phyloP scores from a whole-genome alignment of 2,113 vertebrate species.

The Triplophysa rosa region DNA sequence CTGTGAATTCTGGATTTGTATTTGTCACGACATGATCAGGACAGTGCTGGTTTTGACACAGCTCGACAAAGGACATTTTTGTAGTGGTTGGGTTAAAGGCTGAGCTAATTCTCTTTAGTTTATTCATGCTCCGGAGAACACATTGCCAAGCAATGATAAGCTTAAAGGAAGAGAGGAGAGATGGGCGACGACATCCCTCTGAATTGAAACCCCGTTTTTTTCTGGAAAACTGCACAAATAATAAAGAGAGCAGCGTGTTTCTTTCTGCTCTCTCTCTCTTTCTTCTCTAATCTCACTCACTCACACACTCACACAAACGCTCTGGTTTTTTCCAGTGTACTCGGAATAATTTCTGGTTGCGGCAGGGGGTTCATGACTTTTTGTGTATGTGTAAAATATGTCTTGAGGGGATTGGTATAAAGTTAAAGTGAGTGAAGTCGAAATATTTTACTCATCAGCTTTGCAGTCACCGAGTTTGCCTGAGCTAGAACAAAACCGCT shows the following conservation, averaged over 20 bases:
- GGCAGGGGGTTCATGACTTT: conserved; percentile 81
- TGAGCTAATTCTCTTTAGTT: conserved; percentile 99
- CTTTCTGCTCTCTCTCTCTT: conserved; percentile 29
- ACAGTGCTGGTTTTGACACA: conserved; percentile 76
- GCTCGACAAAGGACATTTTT: conserved; percentile 89
- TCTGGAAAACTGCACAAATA: conserved; percentile 93
- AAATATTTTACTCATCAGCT: conserved; percentile 99
- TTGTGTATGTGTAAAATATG: conserved; percentile 89
- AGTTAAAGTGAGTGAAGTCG: conserved; percentile 99
- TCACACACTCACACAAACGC: background rate
- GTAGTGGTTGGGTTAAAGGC: conserved; percentile 94
- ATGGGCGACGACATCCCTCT: conserved; percentile 85
- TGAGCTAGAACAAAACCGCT: conserved; percentile 99
- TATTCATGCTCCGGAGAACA: conserved; percentile 92
- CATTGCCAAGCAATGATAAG: conserved; percentile 93
- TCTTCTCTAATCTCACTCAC: conserved; percentile 30
- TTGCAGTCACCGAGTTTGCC: conserved; percentile 99
- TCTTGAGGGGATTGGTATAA: conserved; percentile 99
- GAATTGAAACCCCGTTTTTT: conserved; percentile 86
- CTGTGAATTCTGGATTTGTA: no score
- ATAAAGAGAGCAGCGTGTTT: conserved; percentile 87
- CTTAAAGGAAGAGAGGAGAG: conserved; percentile 79
- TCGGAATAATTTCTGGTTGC: conserved; percentile 90
- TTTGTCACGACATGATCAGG: conserved; percentile 35
- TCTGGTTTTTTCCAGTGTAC: conserved; percentile 78